Evolutionary conservation across 2,113 vertebrate genomes (phyloP), one percentile per base, ranked within the genome.

Genomic region (Psittacara wagleri): DNA sequence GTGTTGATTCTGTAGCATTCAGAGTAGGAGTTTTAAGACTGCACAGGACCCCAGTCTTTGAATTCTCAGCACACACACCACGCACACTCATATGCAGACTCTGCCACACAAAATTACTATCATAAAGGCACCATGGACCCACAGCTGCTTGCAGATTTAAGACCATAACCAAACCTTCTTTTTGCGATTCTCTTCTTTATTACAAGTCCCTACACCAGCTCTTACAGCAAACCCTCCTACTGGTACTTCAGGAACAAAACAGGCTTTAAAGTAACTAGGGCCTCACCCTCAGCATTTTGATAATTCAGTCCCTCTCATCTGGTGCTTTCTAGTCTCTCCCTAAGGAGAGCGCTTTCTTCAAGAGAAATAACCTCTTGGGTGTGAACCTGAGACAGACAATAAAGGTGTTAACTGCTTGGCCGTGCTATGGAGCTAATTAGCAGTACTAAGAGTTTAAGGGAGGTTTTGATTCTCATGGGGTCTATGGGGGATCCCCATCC

Each of bases 321-420:
- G 75, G 43, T 66, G 43, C 54, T 43, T 94, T 88, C 86, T 44
- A 67, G 18, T 49, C 27, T 92, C 77, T 61, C 94, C 73, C 48
- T 57, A 75, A 76, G 86, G 64, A 91, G 22, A 89, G 46, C 51
- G 17, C 4, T 49, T 67, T 81, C 83, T 81, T 83, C 39, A 70
- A 82, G 28, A 81, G 79, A 84, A 94, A 89, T 66, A 94, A 83
- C 69, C 88, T 84, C 70, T 90, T 75, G 81, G 59, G 84, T 86
- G n/a, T 63, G 72, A 92, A 77, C 91, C 75, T 63, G 77, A 83
- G 90, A 94, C 33, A 92, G 86, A 88, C 39, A 96, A 79, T 86
- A 74, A 68, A 97, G 97, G 77, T 55, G 78, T 89, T 96, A 95
- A 95, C 52, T 90, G 82, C 88, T 94, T 68, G 37, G 66, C 78